These are phyloP conservation scores for Uromys caudimaculatus DNA, from an alignment of 2,797 vertebrate genomes.

Conservation along the genomic window DNA sequence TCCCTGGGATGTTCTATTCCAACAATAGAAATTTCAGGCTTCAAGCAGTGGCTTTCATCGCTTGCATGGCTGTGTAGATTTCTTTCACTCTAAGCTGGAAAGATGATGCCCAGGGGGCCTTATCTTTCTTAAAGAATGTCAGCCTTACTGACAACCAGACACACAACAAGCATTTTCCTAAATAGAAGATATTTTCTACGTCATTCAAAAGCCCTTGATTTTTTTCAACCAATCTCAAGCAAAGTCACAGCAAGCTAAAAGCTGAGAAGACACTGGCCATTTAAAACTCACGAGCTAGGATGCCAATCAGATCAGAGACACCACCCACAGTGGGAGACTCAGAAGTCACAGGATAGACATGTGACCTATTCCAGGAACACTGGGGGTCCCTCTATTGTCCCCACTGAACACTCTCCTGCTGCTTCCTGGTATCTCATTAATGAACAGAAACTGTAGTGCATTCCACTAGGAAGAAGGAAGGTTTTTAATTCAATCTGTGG, in stretches of 20 bases:
- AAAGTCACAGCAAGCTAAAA: conserved; percentile 52
- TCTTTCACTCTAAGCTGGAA: conserved; percentile 52
- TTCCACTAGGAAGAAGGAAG: conserved; percentile 37
- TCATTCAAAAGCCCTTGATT: conserved; percentile 56
- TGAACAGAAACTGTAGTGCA: conserved; percentile 45
- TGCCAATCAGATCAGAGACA: conserved; percentile 45
- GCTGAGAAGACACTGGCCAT: not conserved
- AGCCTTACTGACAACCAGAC: conserved; percentile 12
- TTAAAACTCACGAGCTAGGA: not conserved
- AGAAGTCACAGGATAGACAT: not conserved
- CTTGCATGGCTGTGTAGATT: not conserved
- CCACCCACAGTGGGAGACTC: not conserved
- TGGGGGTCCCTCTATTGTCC: not conserved
- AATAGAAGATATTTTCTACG: conserved; percentile 55
- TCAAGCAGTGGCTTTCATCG: conserved; percentile 16
- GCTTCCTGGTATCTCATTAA: conserved; percentile 31
- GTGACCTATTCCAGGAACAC: not conserved
- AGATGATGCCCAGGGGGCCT: conserved; percentile 51
- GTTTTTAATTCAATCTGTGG: conserved; percentile 14
- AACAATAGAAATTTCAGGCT: conserved; percentile 58
- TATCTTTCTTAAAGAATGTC: conserved; percentile 43
- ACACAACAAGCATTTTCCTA: conserved; percentile 61
- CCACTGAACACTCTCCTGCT: not conserved
- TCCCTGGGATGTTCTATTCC: conserved; percentile 22
- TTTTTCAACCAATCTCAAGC: conserved; percentile 66